phyloP scores from a whole-genome alignment of 2,797 vertebrate genomes.

The Oreortyx pictus region DNA sequence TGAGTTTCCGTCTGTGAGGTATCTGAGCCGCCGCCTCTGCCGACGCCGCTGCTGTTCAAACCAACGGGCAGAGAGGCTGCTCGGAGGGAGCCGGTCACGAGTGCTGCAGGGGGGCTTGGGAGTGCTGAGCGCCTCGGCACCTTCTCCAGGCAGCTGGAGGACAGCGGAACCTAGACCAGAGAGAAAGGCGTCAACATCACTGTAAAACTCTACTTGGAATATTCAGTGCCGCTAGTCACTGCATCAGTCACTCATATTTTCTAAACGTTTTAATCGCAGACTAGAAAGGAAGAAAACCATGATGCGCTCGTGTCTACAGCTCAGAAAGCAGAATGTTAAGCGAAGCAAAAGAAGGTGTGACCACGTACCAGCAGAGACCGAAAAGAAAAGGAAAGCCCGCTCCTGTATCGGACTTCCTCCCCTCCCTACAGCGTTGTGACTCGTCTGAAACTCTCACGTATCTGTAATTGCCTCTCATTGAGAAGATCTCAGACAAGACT shows the following conservation, averaged over 20 bases:
- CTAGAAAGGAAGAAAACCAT: background rate
- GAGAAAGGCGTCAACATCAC: background rate
- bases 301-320: background rate
- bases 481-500: background rate
- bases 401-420: background rate
- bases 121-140: background rate
- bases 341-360: background rate
- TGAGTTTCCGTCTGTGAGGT: background rate
- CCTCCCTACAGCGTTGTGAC: background rate
- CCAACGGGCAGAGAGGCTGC: slow-evolving; percentile 75
- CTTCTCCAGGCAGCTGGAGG: slow-evolving; percentile 53
- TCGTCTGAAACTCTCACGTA: background rate
- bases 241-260: background rate
- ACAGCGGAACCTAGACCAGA: slow-evolving; percentile 3
- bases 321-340: background rate
- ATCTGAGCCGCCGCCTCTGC: background rate
- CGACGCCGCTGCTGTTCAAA: slow-evolving; percentile 48
- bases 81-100: slow-evolving; percentile 78
- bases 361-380: background rate
- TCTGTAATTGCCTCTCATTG: background rate
- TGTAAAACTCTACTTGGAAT: background rate
- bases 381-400: background rate
- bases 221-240: background rate
- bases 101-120: slow-evolving; percentile 28
- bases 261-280: background rate